Evolutionary conservation across 1,140 invertebrate genomes (phyloP), one percentile per base, ranked within the genome.

Genomic region (Drosophila varians): DNA sequence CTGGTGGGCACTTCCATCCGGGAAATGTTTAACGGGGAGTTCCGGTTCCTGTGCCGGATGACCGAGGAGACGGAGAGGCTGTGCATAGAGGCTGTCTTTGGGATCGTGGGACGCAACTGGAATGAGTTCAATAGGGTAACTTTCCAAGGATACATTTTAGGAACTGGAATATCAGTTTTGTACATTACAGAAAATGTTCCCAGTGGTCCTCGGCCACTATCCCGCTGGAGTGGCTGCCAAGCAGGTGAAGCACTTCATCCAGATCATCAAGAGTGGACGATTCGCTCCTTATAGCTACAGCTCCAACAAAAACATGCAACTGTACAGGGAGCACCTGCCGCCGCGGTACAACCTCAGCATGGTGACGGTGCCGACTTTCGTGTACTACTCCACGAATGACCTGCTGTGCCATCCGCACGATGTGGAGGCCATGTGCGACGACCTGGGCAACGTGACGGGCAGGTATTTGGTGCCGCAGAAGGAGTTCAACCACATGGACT

Each of bases 151-250:
- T n/a, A n/a, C n/a, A n/a, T n/a, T n/a, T n/a, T n/a, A n/a, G n/a
- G n/a, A n/a, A n/a, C n/a, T n/a, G n/a, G n/a, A n/a, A n/a, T n/a
- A n/a, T n/a, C n/a, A n/a, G n/a, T n/a, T n/a, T n/a, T n/a, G n/a
- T n/a, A n/a, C n/a, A n/a, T 31, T 74, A 0, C 6, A 90, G 92
- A 94, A 94, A 36, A 93, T 95, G 82, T 88, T 96, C 3, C 93
- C 95, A 0, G 94, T 96, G 0, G 94, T 97, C 51, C 91, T 95
- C 45, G 93, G 94, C 0, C 96, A 97, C 77, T 93, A 93, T 56
- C 97, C 90, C 1, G 90, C 90, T 0, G 90, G 90, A 12, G 89
- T 90, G 48, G 75, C 90, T 2, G 84, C 90, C 48, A 90, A 91
- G 60, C 90, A 91, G 64, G 79, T 91, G 0, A 89, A 89, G 38